Evolutionary conservation across 2,888 invertebrate genomes (phyloP), one percentile per base, ranked within the genome.

Genomic region (Lasioglossum calceatum): DNA sequence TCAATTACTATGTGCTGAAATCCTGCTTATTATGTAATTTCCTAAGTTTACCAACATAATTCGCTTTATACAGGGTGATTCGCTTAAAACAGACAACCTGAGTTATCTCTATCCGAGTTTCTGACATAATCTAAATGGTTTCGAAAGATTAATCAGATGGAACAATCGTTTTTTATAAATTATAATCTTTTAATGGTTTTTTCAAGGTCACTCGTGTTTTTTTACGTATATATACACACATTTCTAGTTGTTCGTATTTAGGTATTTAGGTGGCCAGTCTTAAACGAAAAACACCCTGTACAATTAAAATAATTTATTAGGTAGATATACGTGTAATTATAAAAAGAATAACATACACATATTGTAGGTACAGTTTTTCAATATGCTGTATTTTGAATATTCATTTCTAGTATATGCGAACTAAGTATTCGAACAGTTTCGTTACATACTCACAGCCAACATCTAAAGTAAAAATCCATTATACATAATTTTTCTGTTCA

Each of bases 361-460:
- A 44, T 50, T 74, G 58, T 78, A 82, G 79, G 82, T 86, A 90
- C 80, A 86, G 64, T 84, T 81, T 71, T 76, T 87, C 44, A 88
- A 84, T 71, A 80, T 82, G 54, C 61, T 84, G 71, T 50, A 39
- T 50, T 72, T 67, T 81, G 58, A 81, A 79, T 54, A 86, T 83
- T 83, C 47, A 50, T 70, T 78, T 76, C 70, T 89, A 88, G 75
- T 75, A 87, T 75, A 87, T 86, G 79, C 85, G 84, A 80, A 67
- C 75, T 92, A 90, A 39, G 61, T 81, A 64, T 81, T 78, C 76
- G 73, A 86, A 87, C 81, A 82, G 72, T 79, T 87, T 84, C 74
- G 39, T 89, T 79, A 84, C 78, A 76, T 84, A 70, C 88, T 92
- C 92, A 92, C 92, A 92, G 92, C 92, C 92, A 91, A 89, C 88